These are phyloP conservation scores for Erethizon dorsatum DNA, from an alignment of 2,797 vertebrate species.

Conservation along the genomic window DNA sequence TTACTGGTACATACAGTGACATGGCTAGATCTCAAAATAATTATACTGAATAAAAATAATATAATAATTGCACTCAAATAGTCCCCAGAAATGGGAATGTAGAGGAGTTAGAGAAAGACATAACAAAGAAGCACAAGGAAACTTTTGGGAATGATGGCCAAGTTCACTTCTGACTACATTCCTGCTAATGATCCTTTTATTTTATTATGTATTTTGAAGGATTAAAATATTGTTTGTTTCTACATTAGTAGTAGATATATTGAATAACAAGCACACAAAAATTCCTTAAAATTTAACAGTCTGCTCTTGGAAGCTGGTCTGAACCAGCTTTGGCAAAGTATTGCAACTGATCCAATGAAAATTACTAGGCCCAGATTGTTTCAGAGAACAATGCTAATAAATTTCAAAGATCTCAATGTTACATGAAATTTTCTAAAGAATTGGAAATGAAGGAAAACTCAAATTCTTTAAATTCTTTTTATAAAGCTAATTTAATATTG, in stretches of 20 bases:
- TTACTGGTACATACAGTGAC: not conserved
- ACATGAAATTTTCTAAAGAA: not conserved
- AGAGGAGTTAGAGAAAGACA: not conserved
- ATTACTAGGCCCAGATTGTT: not conserved
- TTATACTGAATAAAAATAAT: not conserved
- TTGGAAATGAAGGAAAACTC: not conserved
- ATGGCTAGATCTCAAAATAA: not conserved
- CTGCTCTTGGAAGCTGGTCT: not conserved
- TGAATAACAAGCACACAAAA: not conserved
- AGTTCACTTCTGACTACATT: not conserved
- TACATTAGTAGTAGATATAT: not conserved
- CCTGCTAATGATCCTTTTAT: not conserved
- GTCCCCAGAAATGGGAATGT: not conserved
- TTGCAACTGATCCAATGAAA: not conserved
- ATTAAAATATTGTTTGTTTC: slow-evolving; percentile 13
- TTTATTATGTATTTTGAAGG: not conserved
- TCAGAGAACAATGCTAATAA: not conserved
- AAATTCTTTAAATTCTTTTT: not conserved
- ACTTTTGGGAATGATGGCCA: not conserved
- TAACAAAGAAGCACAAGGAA: not conserved
- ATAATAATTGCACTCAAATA: not conserved
- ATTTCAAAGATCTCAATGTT: not conserved
- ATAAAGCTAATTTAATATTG: not conserved
- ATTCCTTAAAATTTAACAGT: not conserved
- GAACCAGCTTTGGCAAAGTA: not conserved